Evolutionary conservation across 1,140 invertebrate genomes (phyloP).

Genomic region (Zelostemma sp.): DNA sequence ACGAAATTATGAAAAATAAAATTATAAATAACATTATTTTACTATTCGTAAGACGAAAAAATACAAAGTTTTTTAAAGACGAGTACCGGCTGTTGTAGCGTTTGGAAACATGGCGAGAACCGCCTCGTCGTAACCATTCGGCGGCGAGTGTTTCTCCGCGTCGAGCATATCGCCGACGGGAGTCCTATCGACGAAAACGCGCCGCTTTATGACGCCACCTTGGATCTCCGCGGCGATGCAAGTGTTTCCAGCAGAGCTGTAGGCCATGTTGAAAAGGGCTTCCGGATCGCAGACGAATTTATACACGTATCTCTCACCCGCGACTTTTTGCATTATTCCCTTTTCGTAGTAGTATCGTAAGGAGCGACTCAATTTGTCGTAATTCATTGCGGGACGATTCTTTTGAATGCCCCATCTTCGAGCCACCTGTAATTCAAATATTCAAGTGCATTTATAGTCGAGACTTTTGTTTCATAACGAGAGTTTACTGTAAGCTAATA

Average conservation of each 20-base stretch:
- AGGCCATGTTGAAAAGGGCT: conserved; percentile 90
- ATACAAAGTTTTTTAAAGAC: not conserved
- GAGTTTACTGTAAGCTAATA: too few species aligned
- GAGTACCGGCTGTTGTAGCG: conserved; percentile 29
- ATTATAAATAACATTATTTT: not conserved
- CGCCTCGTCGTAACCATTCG: conserved; percentile 30
- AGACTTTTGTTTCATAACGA: too few species aligned
- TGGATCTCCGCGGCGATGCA: conserved; percentile 41
- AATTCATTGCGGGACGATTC: conserved; percentile 96
- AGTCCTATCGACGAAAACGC: conserved; percentile 31
- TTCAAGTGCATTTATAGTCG: too few species aligned
- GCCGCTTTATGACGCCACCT: conserved; percentile 39
- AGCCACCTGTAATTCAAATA: conserved; percentile 78
- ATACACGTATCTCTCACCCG: conserved; percentile 95
- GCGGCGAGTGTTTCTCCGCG: conserved; percentile 23
- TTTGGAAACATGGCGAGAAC: conserved; percentile 43
- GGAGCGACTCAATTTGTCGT: conserved; percentile 94
- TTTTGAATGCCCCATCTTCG: conserved; percentile 87
- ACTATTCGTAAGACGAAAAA: not conserved
- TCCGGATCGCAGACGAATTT: conserved; percentile 97
- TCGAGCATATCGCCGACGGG: conserved; percentile 19
- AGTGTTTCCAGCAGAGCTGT: conserved; percentile 62
- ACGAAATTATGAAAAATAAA: conserved; percentile 2
- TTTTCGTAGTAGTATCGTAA: conserved; percentile 97
- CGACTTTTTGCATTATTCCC: conserved; percentile 98